Evolutionary conservation across 1,140 invertebrate genomes (phyloP).

Genomic region (Leptonema lineaticorne): DNA sequence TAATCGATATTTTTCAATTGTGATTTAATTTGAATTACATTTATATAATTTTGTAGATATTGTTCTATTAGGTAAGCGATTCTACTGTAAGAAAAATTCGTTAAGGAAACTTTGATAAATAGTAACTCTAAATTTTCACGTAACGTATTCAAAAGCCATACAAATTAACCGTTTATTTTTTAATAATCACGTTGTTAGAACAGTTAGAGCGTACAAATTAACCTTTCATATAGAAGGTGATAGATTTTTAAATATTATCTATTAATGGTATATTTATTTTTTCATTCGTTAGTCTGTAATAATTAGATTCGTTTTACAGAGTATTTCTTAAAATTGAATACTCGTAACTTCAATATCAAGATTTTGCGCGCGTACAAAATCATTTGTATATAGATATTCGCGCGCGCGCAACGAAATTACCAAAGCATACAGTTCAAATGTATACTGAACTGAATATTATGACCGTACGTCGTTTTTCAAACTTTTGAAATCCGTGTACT

Average conservation of each 20-base stretch:
- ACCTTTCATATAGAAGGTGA: conserved; percentile 6
- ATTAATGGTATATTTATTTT: conserved; percentile 9
- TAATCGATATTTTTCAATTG: conserved; percentile 1
- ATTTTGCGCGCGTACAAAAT: not conserved
- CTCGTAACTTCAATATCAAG: conserved; percentile 2
- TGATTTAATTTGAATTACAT: conserved; percentile 17
- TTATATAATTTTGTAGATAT: conserved; percentile 20
- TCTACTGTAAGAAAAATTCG: not conserved
- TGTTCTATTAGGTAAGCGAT: no score
- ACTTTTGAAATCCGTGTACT: conserved; percentile 28
- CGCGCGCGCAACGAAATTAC: not conserved
- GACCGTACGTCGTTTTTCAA: conserved; percentile 20
- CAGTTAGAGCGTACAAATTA: conserved; percentile 7
- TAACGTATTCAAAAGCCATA: not conserved
- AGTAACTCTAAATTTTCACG: conserved; percentile 1
- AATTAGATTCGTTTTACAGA: not conserved
- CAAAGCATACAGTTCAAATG: conserved; percentile 9
- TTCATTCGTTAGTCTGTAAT: not conserved
- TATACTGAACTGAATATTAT: conserved; percentile 6
- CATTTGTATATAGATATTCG: not conserved
- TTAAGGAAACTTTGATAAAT: not conserved
- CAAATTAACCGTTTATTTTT: conserved; percentile 14
- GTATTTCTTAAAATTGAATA: conserved; percentile 1
- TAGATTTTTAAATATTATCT: conserved; percentile 13
- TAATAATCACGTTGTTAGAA: not conserved